A percentile compares a stretch with the other conserved stretches of the same genome.
phyloP scores from a whole-genome alignment of 2,113 vertebrate species.

The Bufo bufo region DNA sequence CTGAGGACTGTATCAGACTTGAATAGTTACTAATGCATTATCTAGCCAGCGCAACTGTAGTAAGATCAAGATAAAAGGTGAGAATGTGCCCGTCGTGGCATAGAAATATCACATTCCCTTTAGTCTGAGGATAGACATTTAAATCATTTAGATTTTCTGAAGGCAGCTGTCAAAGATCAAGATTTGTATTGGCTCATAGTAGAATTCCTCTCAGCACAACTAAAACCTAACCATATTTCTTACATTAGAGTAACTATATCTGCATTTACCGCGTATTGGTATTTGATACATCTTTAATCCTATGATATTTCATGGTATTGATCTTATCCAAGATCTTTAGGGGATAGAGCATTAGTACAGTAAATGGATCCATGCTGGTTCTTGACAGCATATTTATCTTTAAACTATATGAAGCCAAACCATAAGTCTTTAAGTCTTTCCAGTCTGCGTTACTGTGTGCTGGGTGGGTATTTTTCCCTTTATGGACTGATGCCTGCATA shows the following conservation, averaged over 20 bases:
- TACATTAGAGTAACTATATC: slow-evolving; percentile 78
- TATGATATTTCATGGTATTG: slow-evolving; percentile 76
- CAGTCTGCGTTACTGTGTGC: slow-evolving; percentile 71
- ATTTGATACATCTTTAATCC: slow-evolving; percentile 73
- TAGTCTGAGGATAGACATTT: slow-evolving; percentile 69
- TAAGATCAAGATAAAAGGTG: background rate
- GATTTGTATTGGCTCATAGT: slow-evolving; percentile 78
- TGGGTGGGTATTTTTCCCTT: slow-evolving; percentile 55
- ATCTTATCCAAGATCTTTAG: slow-evolving; percentile 71
- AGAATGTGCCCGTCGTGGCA: slow-evolving; percentile 62
- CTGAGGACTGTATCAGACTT: background rate
- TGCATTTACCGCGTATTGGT: slow-evolving; percentile 70
- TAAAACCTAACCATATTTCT: slow-evolving; percentile 70
- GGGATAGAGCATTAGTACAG: slow-evolving; percentile 68
- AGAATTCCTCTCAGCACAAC: slow-evolving; percentile 74
- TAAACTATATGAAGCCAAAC: slow-evolving; percentile 73
- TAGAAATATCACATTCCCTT: slow-evolving; percentile 70
- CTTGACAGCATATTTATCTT: slow-evolving; percentile 77
- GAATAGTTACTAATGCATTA: background rate
- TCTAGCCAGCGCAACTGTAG: background rate
- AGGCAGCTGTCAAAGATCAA: slow-evolving; percentile 71
- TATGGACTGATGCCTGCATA: slow-evolving; percentile 31
- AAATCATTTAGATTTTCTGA: slow-evolving; percentile 80
- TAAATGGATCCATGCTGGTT: slow-evolving; percentile 70
- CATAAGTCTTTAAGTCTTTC: slow-evolving; percentile 76